Evolutionary conservation across 2,888 invertebrate species (phyloP), one percentile per base, ranked within the genome.

Genomic region (Cerastoderma edule): DNA sequence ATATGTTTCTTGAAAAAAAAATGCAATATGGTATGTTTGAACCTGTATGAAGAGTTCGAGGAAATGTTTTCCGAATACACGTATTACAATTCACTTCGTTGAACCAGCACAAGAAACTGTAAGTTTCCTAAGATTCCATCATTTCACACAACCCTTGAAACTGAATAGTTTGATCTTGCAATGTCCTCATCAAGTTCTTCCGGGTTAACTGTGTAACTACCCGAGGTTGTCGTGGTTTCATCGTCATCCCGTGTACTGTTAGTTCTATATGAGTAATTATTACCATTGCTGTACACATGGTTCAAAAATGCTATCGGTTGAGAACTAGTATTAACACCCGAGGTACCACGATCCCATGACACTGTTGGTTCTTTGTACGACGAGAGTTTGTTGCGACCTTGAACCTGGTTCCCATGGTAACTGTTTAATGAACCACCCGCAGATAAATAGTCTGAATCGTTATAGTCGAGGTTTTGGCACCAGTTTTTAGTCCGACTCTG

Each of bases 151-250:
- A 67, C 56, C 39, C 53, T 50, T 39, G 67, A 67, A 33, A 67
- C 67, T 28, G 50, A 48, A 53, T 71, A 68, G 28, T 71, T 75
- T 48, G 77, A 53, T 56, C 69, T 75, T 6, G 57, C 54, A n/a
- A 85, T 35, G 46, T 84, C 83, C 27, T 83, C 83, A 27, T 84
- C 84, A 28, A 84, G 39, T 5, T 84, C 84, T 27, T 84, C 85
- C 16, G 60, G 80, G 75, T 85, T 84, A n/a, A 85, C 82, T 4
- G 83, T 85, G 50, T 82, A 89, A 75, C 89, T 89, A 44, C 89
- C 89, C 35, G 89, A 89, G n/a, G 88, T 88, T 0, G 89, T 89
- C 3, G 89, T 88, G 48, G 86, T 86, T 56, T 87, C 88, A 72
- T 82, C 82, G 65, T 82, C 82, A 22, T 82, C 82, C 64, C 76